Evolutionary conservation across 2,888 invertebrate species (phyloP), one percentile per base, ranked within the genome.

Genomic region (Cryptocheilus praepositus): DNA sequence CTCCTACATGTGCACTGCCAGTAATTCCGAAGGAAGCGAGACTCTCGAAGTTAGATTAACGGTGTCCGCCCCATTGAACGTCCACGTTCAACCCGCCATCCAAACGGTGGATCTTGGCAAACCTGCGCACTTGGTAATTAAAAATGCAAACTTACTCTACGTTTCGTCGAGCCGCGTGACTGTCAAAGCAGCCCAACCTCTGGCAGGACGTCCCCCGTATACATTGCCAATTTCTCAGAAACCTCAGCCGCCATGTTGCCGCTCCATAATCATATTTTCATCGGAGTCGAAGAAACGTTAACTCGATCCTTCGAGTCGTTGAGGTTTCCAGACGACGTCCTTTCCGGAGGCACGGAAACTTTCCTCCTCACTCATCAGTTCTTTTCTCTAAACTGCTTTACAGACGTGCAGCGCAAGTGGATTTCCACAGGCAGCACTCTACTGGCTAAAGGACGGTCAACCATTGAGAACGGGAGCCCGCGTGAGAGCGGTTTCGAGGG

Each of bases 1-100:
- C 0, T 86, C 89, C 11, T 91, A 91, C 81, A 89, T 89, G 76
- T 92, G 91, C 82, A 90, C 90, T 18, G 90, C 91, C 21, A 91
- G 90, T 63, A 92, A 91, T 77, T 88, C 89, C 4, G 90, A 90
- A 74, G 91, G 91, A 43, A 90, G 90, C 74, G 91, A 91, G 81
- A 90, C 89, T 16, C 84, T 91, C 63, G 91, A 91, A 86, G 89
- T 91, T 49, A 89, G 91, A 75, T 81, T 92, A 65, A 89, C 89
- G 18, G 89, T 89, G 64, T 87, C 88, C 43, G 87, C 89, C 19
- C 84, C 89, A 13, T 81, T 89, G 49, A 86, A 85, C 69, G 87
- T 89, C 67, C 89, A 87, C 79, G 85, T 89, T 21, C 89, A 89
- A 56, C 89, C 89, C 13, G 81, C 84, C 59, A 85, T 87, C 65